Conservation (phyloP, 2,797 vertebrate species). For the Oreonectes daqikongensis region DNA sequence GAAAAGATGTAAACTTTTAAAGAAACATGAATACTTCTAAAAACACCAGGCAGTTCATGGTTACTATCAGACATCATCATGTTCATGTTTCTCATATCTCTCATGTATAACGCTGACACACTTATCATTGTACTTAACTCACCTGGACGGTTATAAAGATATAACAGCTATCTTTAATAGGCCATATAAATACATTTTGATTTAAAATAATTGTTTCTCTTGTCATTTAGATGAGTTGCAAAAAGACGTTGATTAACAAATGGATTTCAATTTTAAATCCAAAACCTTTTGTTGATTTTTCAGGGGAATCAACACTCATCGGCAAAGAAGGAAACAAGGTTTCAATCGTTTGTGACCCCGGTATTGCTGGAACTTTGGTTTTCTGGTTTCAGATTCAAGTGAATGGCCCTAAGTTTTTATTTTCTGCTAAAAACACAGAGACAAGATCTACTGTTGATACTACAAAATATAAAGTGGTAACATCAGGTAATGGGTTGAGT, state of each 20-base stretch:
- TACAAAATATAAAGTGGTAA: rapidly evolving
- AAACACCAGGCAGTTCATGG: too few species aligned
- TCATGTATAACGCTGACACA: too few species aligned
- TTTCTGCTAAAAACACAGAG: not conserved
- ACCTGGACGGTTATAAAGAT: too few species aligned
- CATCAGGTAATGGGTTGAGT: rapidly evolving
- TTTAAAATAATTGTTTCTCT: too few species aligned
- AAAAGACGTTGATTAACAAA: not conserved
- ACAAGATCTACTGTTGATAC: rapidly evolving
- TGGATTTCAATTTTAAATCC: not conserved
- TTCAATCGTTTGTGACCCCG: rapidly evolving
- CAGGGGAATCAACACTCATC: not conserved
- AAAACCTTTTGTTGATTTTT: not conserved
- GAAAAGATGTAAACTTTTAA: too few species aligned
- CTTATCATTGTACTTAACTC: too few species aligned
- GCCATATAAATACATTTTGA: too few species aligned
- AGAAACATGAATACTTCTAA: too few species aligned
- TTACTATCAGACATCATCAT: too few species aligned
- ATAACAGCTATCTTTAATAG: too few species aligned
- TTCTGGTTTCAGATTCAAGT: conserved; percentile 63
- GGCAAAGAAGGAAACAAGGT: rapidly evolving
- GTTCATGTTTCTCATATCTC: too few species aligned
- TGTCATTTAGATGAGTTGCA: too few species aligned
- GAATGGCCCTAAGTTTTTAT: conserved; percentile 54
- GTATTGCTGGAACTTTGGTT: rapidly evolving